These are phyloP conservation scores for Syncerus caffer DNA, from an alignment of 2,797 vertebrate genomes.

Conservation along the genomic window DNA sequence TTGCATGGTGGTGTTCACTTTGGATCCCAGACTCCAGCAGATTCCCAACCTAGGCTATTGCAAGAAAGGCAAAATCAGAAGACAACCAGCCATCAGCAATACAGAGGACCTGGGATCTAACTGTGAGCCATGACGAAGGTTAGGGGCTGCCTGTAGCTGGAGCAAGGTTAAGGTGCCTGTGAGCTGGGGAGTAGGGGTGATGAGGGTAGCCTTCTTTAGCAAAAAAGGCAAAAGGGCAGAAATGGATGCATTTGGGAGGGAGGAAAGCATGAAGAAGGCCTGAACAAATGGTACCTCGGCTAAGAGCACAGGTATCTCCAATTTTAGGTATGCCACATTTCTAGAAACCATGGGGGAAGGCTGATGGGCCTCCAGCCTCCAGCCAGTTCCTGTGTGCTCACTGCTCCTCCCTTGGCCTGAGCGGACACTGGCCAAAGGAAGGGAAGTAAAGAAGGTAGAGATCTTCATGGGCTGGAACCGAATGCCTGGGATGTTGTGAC, in stretches of 20 bases:
- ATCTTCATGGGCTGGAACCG: not conserved
- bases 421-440: not conserved
- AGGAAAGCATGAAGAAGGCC: not conserved
- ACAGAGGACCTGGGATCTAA: not conserved
- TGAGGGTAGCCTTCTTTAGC: not conserved
- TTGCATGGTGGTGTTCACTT: not conserved
- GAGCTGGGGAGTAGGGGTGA: not conserved
- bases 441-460: not conserved
- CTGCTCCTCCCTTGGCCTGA: not conserved
- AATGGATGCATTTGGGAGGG: not conserved
- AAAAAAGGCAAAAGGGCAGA: not conserved
- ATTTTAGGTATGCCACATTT: not conserved
- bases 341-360: not conserved
- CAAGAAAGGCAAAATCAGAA: conserved; percentile 36
- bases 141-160: not conserved
- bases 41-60: not conserved
- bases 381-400: not conserved
- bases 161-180: not conserved
- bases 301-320: not conserved
- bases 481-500: not conserved
- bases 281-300: not conserved
- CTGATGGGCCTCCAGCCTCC: not conserved
- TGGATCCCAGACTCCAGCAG: not conserved
- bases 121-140: conserved; percentile 24
- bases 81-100: conserved; percentile 37